Evolutionary conservation across 1,140 invertebrate genomes (phyloP), one percentile per base, ranked within the genome.

Genomic region (Adoxophyes honmai): DNA sequence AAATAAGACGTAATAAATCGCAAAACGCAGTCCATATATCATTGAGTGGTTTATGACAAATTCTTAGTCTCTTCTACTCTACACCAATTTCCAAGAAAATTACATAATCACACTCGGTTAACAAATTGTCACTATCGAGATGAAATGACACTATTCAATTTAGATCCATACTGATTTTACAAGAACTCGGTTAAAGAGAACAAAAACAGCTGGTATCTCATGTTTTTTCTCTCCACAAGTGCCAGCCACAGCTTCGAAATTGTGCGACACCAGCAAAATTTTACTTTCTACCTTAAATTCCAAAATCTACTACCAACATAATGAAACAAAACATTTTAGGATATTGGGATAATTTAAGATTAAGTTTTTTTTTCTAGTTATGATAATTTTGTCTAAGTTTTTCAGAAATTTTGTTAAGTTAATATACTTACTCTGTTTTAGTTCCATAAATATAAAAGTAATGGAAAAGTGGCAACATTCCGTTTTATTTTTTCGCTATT

Each of bases 121-220:
- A 73, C 65, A 56, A 75, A 78, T 74, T 70, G 66, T 78, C 75
- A 83, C 78, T 61, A 60, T 68, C 34, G 62, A 59, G 63, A 68
- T 71, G 60, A 69, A 78, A 75, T 77, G 64, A 77, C 81, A 86
- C 83, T 83, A 70, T 79, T 83, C 69, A 85, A 84, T 87, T 87
- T 85, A 75, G 78, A 81, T 74, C 71, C 80, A 83, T 84, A 77
- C 69, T 80, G 74, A 78, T 78, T 83, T 86, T 84, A 75, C 68
- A 78, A 82, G 81, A 70, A 70, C 69, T 74, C 65, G 13, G 55
- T 39, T 36, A 55, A 73, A 77, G 57, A 73, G 78, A 86, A 79
- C 73, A 79, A 86, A 85, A 84, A 87, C 84, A 87, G 84, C 84
- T 87, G 82, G 84, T 75, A 68, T 68, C 58, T 70, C 70, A 66